Evolutionary conservation across 2,888 invertebrate species (phyloP), one percentile per base, ranked within the genome.

Genomic region (Esperia sulphurella): DNA sequence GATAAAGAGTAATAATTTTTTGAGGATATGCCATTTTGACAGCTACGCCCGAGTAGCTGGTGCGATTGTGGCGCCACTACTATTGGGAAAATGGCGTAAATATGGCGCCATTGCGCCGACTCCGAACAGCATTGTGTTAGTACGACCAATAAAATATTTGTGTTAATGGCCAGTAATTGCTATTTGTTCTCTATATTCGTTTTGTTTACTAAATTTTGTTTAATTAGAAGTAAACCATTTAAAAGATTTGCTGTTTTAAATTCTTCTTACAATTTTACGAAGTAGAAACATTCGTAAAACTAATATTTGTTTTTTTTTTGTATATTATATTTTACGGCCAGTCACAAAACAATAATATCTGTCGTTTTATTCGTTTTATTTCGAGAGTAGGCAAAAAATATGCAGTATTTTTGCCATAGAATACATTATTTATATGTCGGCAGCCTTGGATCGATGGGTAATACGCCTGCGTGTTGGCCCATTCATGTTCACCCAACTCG

Each of bases 1-100:
- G 6, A 8, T 35, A n/a, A n/a, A n/a, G 52, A 59, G 52, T 5
- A 31, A 35, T n/a, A 35, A 50, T 60, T 62, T 69, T 71, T 62
- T 63, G 46, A n/a, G 57, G 63, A 61, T 57, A 60, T 47, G 55
- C 55, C 71, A 68, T 67, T 80, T 86, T 88, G 87, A 86, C 87
- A 88, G 76, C 68, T 83, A 78, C 85, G 79, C 84, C 86, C 88
- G 79, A 69, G 71, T 73, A 57, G 66, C 76, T 66, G 73, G 64
- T 61, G 76, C 79, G 83, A 80, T 67, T 54, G 82, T 71, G 70
- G 84, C 87, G 87, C 87, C 87, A 55, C 82, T 79, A 80, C 79
- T 81, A 78, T 77, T 64, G 69, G 66, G 68, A 75, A 77, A 71
- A 59, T 52, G 63, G 43, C 50, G 65, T 56, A 66, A 67, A 59